Conservation (phyloP, 2,113 vertebrate genomes). For the Eudyptes chrysolophus region DNA sequence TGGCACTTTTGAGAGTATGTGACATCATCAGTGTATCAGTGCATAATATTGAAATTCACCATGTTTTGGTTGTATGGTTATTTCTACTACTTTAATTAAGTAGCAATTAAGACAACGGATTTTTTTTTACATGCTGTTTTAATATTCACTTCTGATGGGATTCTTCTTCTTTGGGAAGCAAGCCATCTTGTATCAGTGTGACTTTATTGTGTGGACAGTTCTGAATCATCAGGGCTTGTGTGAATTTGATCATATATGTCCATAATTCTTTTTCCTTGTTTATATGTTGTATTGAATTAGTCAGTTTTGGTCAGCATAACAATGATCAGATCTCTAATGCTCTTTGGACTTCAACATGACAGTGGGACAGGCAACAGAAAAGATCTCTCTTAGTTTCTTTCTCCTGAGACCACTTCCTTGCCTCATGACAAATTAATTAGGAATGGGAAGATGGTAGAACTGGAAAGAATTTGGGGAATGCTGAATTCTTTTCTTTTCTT, state of each 20-base stretch:
- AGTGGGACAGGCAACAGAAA: neutral
- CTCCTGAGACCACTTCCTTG: neutral
- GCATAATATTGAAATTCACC: neutral
- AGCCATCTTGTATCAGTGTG: neutral
- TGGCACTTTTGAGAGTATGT: neutral
- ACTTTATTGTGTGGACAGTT: neutral
- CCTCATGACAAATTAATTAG: neutral
- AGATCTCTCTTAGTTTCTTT: neutral
- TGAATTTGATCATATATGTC: neutral
- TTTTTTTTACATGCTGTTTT: neutral
- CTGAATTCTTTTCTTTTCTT: neutral
- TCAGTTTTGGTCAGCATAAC: neutral
- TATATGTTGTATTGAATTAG: neutral
- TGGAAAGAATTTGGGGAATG: neutral
- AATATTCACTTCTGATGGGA: neutral
- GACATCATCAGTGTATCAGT: neutral
- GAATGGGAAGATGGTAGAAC: neutral
- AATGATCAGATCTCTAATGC: neutral
- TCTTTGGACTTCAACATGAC: neutral
- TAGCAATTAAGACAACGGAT: neutral
- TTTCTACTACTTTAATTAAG: neutral
- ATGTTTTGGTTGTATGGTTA: neutral
- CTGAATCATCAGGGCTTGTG: neutral
- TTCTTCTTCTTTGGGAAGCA: neutral
- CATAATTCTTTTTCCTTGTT: neutral